Evolutionary conservation across 2,113 vertebrate species (phyloP), one percentile per base, ranked within the genome.

Genomic region (Clarias magur): DNA sequence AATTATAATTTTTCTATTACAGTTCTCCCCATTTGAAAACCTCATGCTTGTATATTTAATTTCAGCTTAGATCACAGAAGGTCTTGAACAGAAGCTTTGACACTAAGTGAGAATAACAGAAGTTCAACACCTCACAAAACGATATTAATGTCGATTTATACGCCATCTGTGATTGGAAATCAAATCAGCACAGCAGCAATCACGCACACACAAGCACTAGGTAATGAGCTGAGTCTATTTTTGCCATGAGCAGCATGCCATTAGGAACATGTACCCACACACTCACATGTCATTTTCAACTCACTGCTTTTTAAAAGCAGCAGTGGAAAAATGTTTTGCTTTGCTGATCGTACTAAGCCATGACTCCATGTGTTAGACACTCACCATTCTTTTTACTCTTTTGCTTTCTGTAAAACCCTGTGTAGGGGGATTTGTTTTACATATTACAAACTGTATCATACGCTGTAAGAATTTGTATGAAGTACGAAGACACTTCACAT

Each of bases 151-250:
- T 60, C 30, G 54, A 17, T 59, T 80, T 80, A 59, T 34, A 80
- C 59, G 59, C 78, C 56, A 80, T 27, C 54, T 80, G 27, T 27
- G 12, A 23, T 79, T 80, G 27, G 27, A 60, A 80, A 80, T 80
- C 56, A 80, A 80, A 80, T 80, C 56, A 80, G 78, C 78, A 62
- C 34, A 81, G 21, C 27, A 81, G 79, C 79, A 42, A 62, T 81
- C 57, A 62, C 30, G 60, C 75, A 78, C 73, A 76, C 12, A 16
- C 73, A 53, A 76, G 48, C 13, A 1, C 57, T 81, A 62, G 13
- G 79, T 81, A 81, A 81, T 81, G 79, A 81, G 79, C 79, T 21
- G 21, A 62, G 57, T 25, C 79, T 81, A 81, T 42, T 81, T 81
- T 42, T 81, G 79, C 79, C 30, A 3, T 42, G 21, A 81, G 79